phyloP scores from a whole-genome alignment of 2,888 invertebrate species.

The Agrilus mali region DNA sequence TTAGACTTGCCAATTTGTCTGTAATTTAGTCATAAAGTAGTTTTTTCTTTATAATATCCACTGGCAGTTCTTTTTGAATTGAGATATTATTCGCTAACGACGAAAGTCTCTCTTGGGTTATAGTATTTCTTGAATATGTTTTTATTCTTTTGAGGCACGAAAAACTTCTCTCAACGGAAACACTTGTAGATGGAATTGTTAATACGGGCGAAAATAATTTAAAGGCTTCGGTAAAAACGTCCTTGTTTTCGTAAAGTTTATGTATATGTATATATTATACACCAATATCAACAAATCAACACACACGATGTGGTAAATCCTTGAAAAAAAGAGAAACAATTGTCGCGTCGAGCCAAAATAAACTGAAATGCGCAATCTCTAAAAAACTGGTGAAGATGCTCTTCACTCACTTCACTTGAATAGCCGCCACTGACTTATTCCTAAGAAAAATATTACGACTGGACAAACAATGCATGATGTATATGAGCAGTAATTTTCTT shows the following conservation, averaged over 20 bases:
- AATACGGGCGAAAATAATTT: constrained; percentile 9
- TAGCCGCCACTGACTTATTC: no score
- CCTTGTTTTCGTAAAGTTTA: background rate
- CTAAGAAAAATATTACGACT: no score
- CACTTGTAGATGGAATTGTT: constrained; percentile 8
- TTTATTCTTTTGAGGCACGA: constrained; percentile 10
- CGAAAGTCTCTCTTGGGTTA: constrained; percentile 6
- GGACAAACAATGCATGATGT: no score
- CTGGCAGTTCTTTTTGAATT: constrained; percentile 11
- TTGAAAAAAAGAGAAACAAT: no score
- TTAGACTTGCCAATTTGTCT: constrained; percentile 12
- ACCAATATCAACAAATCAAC: no score
- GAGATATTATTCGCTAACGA: constrained; percentile 8
- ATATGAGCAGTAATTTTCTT: no score
- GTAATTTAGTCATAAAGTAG: constrained; percentile 14
- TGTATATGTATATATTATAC: no score
- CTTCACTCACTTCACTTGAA: no score
- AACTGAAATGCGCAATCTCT: no score
- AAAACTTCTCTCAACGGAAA: constrained; percentile 7
- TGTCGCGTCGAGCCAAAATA: no score
- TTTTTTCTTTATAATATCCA: constrained; percentile 4
- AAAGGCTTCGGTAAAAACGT: constrained; percentile 7
- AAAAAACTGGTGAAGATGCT: no score
- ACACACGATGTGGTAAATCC: no score
- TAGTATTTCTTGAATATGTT: constrained; percentile 7